phyloP scores from a whole-genome alignment of 2,113 vertebrate genomes.

The Proterorhinus semilunaris region DNA sequence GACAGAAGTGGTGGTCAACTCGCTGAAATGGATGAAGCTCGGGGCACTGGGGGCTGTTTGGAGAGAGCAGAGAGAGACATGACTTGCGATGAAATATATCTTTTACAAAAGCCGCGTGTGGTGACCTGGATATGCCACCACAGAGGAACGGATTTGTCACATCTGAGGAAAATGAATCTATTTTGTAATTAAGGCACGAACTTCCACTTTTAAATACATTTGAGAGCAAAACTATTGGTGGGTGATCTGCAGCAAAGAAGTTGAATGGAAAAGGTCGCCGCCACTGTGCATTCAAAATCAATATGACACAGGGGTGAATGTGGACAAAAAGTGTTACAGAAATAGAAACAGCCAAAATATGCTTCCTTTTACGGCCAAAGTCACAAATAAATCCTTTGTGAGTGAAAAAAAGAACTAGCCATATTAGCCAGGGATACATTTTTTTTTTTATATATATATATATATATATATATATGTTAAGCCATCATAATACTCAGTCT shows the following conservation, averaged over 20 bases:
- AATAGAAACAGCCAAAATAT: too few species aligned
- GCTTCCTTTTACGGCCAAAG: too few species aligned
- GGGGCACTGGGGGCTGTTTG: slow-evolving; percentile 87
- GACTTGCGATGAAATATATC: neutral
- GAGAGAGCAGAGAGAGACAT: neutral
- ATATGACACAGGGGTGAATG: too few species aligned
- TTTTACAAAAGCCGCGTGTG: neutral
- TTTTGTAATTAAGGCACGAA: slow-evolving; percentile 5
- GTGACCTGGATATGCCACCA: neutral
- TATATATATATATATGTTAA: too few species aligned
- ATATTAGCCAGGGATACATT: too few species aligned
- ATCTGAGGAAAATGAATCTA: slow-evolving; percentile 4
- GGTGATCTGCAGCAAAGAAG: too few species aligned
- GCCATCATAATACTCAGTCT: too few species aligned
- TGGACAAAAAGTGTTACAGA: too few species aligned
- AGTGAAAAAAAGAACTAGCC: too few species aligned
- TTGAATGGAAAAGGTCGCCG: too few species aligned
- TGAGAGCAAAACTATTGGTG: slow-evolving; percentile 5
- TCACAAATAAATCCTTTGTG: too few species aligned
- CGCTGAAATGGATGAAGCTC: slow-evolving; percentile 88
- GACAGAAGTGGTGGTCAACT: slow-evolving; percentile 96
- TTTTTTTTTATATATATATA: too few species aligned
- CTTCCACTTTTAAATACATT: slow-evolving; percentile 5
- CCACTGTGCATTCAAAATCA: neutral
- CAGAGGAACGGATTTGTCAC: slow-evolving; percentile 4